These are phyloP conservation scores for Fregetta grallaria DNA, from an alignment of 2,113 vertebrate genomes.

Conservation along the genomic window DNA sequence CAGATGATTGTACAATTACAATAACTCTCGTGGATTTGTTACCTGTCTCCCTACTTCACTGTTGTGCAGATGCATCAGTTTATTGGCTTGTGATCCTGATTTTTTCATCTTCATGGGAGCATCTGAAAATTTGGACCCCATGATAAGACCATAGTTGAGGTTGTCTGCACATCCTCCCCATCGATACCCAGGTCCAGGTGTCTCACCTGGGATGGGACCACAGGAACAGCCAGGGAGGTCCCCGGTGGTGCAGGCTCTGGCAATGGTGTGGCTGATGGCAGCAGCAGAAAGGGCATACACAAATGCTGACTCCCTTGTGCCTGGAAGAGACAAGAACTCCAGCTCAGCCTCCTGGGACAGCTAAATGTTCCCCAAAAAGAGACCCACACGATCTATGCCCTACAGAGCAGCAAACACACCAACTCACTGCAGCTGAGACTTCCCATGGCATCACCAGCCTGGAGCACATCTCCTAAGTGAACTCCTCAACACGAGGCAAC, in stretches of 20 bases:
- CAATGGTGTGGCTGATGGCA: constrained; percentile 95
- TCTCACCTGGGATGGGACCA: constrained; percentile 90
- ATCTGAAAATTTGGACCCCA: constrained; percentile 98
- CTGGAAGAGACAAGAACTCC: constrained; percentile 67
- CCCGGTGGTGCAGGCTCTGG: constrained; percentile 92
- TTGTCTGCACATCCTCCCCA: constrained; percentile 99
- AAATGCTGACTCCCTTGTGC: constrained; percentile 94
- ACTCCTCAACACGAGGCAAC: neutral
- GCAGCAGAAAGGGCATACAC: constrained; percentile 95
- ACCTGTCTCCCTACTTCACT: constrained; percentile 99
- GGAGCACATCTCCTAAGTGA: neutral
- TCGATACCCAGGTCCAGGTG: constrained; percentile 93
- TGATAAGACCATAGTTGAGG: constrained; percentile 93
- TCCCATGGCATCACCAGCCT: neutral
- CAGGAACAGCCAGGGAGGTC: constrained; percentile 94
- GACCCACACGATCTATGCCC: neutral
- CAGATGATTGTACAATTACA: constrained; percentile 63
- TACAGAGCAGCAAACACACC: neutral
- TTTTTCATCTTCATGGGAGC: constrained; percentile 99
- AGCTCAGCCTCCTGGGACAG: neutral
- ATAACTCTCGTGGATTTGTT: constrained; percentile 69
- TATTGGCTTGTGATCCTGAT: constrained; percentile 93
- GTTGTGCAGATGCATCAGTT: constrained; percentile 99
- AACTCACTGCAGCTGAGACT: neutral
- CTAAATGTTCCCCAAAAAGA: neutral